Base-by-base conservation (phyloP, 2,888 invertebrate species). In the Drosophila basisetae region DNA sequence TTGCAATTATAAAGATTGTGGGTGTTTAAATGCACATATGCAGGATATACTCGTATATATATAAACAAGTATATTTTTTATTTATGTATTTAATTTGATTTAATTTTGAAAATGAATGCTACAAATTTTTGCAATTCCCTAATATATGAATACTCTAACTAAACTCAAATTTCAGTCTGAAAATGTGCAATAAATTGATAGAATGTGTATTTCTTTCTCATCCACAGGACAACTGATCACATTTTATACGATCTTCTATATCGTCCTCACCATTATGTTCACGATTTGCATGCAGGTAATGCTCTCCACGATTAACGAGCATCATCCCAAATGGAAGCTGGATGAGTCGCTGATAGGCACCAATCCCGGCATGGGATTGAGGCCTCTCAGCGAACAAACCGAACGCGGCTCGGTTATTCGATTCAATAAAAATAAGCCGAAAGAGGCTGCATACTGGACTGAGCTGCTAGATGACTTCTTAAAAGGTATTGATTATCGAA, bases 181-280 rank as follows among this genome's bases (percentile, higher is more conserved):
- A 47, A 22, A 47, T 47, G 13, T 11, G 43, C 22, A 11, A 43
- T 22, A 22, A 22, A 22, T 22, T 22, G 9, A 47, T 25, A 0
- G 13, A 47, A 25, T 25, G 2, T 25, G 4, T 16, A 16, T 47
- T 25, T 47, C 9, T 9, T 25, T 47, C 28, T 25, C 25, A 47
- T 47, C 25, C 47, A 25, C 95, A 98, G 98, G 95, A 74, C 96
- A 97, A 92, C 95, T 98, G 73, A 91, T 96, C 30, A 79, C 96
- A 0, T 99, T 99, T 94, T 99, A 99, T 94, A 78, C 95, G 53
- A 95, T 98, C 78, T 99, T 99, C 95, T 99, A 98, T 94, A 94
- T 95, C 56, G 95, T 96, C 68, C 94, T 99, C 92, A 96, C 96
- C 22, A 95, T 96, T 10, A 94, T 99, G 90, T 99, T 98, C 93